phyloP scores from a whole-genome alignment of 2,113 vertebrate species.

The Archocentrus centrarchus region DNA sequence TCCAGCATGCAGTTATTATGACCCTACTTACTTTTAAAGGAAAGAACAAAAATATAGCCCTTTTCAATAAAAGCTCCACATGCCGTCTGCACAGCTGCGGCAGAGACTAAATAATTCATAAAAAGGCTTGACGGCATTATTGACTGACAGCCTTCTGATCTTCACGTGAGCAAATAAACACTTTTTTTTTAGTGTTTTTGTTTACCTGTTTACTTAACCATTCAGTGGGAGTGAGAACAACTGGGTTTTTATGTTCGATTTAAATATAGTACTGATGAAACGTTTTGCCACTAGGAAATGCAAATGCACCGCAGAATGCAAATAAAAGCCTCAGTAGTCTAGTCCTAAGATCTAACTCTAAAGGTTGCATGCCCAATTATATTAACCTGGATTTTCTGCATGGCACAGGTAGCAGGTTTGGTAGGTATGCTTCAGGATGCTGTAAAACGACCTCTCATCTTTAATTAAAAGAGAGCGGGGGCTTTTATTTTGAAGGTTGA shows the following conservation, averaged over 20 bases:
- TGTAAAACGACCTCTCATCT: neutral
- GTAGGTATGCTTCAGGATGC: neutral
- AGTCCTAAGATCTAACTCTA: neutral
- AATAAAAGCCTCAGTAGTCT: neutral
- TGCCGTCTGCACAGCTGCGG: neutral
- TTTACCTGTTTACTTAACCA: neutral
- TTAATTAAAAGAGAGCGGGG: neutral
- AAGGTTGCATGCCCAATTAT: neutral
- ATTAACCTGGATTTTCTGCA: neutral
- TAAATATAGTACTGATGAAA: neutral
- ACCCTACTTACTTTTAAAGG: neutral
- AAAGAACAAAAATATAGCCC: neutral
- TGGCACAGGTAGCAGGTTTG: neutral
- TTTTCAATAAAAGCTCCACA: neutral
- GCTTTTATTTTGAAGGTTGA: constrained; percentile 49
- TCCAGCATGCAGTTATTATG: neutral
- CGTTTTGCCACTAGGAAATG: neutral
- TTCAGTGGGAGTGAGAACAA: neutral
- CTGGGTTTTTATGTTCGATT: neutral
- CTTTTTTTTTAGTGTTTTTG: rapidly evolving
- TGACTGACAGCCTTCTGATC: neutral
- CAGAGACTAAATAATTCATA: constrained; percentile 4
- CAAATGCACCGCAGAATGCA: neutral
- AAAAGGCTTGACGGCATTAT: neutral
- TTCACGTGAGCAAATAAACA: neutral